Evolutionary conservation across 2,888 invertebrate species (phyloP).

Genomic region (Cosmopolites sordidus): DNA sequence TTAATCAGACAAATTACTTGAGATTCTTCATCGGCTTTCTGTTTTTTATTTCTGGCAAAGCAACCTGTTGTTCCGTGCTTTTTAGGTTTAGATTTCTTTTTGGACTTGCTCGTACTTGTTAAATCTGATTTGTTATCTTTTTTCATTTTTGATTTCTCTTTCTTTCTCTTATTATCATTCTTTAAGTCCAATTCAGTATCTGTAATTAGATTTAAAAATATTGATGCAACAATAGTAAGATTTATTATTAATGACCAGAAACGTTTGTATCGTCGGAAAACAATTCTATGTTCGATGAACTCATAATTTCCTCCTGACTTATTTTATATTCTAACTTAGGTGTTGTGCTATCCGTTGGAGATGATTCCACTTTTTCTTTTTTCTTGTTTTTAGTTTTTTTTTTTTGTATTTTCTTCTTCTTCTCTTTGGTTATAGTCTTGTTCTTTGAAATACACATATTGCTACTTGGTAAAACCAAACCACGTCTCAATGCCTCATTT

Average conservation of each 20-base stretch:
- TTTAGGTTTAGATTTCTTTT: background rate
- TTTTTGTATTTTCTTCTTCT: background rate
- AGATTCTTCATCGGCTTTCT: slow-evolving; percentile 15
- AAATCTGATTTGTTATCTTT: background rate
- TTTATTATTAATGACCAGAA: no score
- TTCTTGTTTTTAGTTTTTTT: slow-evolving; percentile 7
- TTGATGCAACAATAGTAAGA: no score
- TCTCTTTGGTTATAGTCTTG: slow-evolving; percentile 3
- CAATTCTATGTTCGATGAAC: no score
- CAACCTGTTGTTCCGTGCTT: slow-evolving; percentile 7
- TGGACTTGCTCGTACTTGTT: background rate
- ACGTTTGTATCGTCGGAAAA: no score
- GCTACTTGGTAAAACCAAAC: slow-evolving; percentile 13
- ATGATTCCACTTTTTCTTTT: background rate
- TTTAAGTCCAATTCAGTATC: no score
- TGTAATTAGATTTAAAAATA: no score
- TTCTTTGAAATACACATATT: slow-evolving; percentile 22
- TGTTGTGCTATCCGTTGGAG: background rate
- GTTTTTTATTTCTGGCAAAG: slow-evolving; percentile 14
- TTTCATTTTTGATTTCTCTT: no score
- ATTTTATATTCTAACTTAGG: no score
- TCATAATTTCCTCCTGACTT: no score
- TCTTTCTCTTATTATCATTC: background rate
- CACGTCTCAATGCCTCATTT: slow-evolving; percentile 14
- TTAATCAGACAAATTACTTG: slow-evolving; percentile 5